Evolutionary conservation across 2,888 invertebrate species (phyloP).

Genomic region (Phrixothrix hirtus): DNA sequence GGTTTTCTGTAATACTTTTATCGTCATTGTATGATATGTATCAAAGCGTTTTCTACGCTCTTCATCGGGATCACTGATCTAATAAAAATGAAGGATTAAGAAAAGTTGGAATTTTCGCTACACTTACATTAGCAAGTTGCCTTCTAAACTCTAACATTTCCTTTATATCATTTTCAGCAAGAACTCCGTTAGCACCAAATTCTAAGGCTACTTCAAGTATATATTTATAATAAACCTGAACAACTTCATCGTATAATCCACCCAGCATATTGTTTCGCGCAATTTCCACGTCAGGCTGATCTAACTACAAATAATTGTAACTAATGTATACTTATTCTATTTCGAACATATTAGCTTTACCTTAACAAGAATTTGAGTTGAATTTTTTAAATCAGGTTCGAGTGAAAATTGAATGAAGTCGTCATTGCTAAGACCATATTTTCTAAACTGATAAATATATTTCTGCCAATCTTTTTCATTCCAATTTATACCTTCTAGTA

Average conservation of each 20-base stretch:
- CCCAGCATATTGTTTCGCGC: background rate
- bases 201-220: constrained; percentile 38
- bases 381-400: background rate
- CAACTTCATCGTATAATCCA: constrained; percentile 13
- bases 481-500: constrained; percentile 77
- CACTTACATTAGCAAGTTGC: constrained; percentile 28
- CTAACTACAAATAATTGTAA: constrained; percentile 3
- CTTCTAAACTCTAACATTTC: constrained; percentile 37
- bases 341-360: background rate
- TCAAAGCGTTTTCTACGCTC: background rate
- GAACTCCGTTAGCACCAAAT: constrained; percentile 36
- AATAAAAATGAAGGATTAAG: background rate
- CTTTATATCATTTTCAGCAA: constrained; percentile 35
- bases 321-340: too few species aligned
- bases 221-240: constrained; percentile 35
- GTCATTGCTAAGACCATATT: constrained; percentile 60
- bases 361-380: background rate
- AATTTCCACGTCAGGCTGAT: constrained; percentile 1
- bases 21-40: constrained; percentile 46
- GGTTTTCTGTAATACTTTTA: constrained; percentile 54
- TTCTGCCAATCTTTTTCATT: constrained; percentile 75
- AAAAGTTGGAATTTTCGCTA: background rate
- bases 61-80: background rate
- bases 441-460: constrained; percentile 79
- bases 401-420: background rate